phyloP scores from a whole-genome alignment of 2,797 vertebrate genomes.

The Thunnus albacares region DNA sequence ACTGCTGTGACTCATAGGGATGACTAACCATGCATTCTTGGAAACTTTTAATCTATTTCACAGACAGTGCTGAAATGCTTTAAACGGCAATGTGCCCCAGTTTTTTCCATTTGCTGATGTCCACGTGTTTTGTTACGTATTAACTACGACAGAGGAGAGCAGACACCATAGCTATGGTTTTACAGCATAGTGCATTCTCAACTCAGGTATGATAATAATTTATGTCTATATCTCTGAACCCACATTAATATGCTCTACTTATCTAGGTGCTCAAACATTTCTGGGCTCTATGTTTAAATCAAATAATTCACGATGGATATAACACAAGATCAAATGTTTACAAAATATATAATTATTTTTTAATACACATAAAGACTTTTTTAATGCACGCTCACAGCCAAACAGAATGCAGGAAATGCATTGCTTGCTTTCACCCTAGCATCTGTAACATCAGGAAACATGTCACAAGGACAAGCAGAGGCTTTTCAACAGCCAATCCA shows the following conservation, averaged over 20 bases:
- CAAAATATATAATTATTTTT: not conserved
- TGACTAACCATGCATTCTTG: not conserved
- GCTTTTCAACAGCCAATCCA: conserved; percentile 26
- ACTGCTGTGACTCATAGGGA: not conserved
- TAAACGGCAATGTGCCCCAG: not conserved
- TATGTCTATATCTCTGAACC: not conserved
- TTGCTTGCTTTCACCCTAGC: conserved; percentile 12
- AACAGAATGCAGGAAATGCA: not conserved
- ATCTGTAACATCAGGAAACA: conserved; percentile 51
- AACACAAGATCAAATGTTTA: not conserved
- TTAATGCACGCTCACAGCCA: not conserved
- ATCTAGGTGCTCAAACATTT: not conserved
- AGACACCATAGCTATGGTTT: conserved; percentile 17
- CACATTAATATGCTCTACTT: no score
- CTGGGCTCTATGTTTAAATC: not conserved
- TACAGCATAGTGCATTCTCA: not conserved
- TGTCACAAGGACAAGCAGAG: conserved; percentile 38
- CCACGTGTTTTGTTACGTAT: conserved; percentile 1
- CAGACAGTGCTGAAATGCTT: conserved; percentile 1
- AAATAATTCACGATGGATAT: not conserved
- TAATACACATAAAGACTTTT: not conserved
- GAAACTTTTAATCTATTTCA: conserved; percentile 22
- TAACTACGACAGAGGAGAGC: conserved; percentile 14
- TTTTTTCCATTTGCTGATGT: not conserved
- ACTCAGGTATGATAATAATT: conserved; percentile 18